Percentiles rank a stretch among this genome's conserved stretches.
These are phyloP conservation scores for Columbina picui DNA, from an alignment of 2,113 vertebrate species.

Conservation along the genomic window DNA sequence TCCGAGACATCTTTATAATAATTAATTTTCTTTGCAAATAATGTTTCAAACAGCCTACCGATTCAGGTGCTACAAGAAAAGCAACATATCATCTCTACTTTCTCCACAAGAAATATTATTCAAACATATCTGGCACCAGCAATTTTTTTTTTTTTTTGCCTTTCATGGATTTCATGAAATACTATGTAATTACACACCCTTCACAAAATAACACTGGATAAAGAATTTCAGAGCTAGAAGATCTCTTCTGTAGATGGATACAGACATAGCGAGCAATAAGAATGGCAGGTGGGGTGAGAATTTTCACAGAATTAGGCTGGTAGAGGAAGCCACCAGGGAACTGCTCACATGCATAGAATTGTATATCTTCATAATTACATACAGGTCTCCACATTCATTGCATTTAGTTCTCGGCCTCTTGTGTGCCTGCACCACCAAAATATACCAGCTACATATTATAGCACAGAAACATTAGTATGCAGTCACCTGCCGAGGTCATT, in stretches of 20 bases:
- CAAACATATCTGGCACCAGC: neutral
- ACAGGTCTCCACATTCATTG: neutral
- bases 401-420: neutral
- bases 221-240: neutral
- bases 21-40: neutral
- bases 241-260: neutral
- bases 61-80: neutral
- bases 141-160: neutral
- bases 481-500: neutral
- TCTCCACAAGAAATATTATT: neutral
- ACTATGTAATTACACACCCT: neutral
- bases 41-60: neutral
- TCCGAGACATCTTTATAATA: neutral
- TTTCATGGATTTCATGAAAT: neutral
- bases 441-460: neutral
- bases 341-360: neutral
- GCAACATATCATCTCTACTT: neutral
- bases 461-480: neutral
- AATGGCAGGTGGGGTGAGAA: neutral
- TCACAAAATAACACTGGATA: neutral
- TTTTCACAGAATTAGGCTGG: neutral
- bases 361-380: neutral
- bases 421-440: neutral
- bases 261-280: rapidly evolving
- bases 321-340: rapidly evolving